Conservation (phyloP, 2,888 invertebrate species). For the Corythucha ciliata region DNA sequence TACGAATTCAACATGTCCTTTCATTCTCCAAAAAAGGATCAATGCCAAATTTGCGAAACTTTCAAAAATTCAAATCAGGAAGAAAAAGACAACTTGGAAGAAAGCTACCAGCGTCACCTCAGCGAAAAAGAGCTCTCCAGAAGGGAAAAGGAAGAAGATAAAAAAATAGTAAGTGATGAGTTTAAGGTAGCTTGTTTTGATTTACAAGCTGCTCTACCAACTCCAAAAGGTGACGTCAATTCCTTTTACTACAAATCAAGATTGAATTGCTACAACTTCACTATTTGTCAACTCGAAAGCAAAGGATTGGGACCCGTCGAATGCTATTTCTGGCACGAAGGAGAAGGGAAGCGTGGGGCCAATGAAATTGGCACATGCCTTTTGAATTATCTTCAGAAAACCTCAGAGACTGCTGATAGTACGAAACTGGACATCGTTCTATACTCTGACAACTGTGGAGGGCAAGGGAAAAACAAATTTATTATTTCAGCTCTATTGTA, state of each 20-base stretch:
- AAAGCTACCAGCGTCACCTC: background rate
- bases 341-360: constrained; percentile 26
- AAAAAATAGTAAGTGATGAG: background rate
- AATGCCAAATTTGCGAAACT: background rate
- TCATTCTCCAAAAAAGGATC: background rate
- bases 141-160: background rate
- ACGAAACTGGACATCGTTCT: constrained; percentile 15
- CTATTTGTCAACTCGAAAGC: constrained; percentile 21
- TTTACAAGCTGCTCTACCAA: constrained; percentile 32
- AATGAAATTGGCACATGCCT: constrained; percentile 31
- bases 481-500: constrained; percentile 27
- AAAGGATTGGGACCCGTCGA: background rate
- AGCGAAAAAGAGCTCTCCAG: background rate
- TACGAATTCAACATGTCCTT: background rate
- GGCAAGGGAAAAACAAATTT: constrained; percentile 35
- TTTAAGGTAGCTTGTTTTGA: background rate
- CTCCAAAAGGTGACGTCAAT: constrained; percentile 33
- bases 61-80: background rate
- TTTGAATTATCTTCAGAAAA: constrained; percentile 10
- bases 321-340: constrained; percentile 32
- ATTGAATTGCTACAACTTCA: constrained; percentile 33
- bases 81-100: background rate
- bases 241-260: constrained; percentile 35
- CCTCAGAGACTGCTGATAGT: background rate
- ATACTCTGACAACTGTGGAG: constrained; percentile 36